Evolutionary conservation across 2,888 invertebrate genomes (phyloP).

Genomic region (Ochropacha duplaris): DNA sequence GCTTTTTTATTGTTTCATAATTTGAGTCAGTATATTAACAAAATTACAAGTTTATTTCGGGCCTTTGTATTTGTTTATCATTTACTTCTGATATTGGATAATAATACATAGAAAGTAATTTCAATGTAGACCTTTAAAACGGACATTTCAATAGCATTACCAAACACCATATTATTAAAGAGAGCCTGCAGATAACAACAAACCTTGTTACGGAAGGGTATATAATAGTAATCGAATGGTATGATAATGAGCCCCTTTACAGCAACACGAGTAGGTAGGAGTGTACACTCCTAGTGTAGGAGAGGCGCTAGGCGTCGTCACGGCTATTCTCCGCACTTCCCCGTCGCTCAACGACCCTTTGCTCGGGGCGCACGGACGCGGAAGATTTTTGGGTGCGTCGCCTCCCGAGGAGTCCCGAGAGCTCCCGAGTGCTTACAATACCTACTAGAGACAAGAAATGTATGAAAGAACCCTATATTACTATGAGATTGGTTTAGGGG

Average conservation of each 20-base stretch:
- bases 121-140: background rate
- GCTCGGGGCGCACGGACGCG: conserved; percentile 1
- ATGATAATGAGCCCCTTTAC: background rate
- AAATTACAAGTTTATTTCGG: too few species aligned
- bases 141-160: background rate
- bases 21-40: too few species aligned
- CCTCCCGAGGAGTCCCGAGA: background rate
- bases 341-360: background rate
- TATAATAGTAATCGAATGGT: background rate
- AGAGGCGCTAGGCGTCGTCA: too few species aligned
- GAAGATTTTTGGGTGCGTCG: background rate
- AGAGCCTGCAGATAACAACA: background rate
- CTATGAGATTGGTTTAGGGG: background rate
- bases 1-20: too few species aligned
- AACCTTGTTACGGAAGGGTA: background rate
- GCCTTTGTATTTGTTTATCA: too few species aligned
- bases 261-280: background rate
- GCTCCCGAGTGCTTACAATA: background rate
- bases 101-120: too few species aligned
- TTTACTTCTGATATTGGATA: too few species aligned
- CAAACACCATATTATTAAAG: background rate
- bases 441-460: background rate
- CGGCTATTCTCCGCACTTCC: background rate
- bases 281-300: too few species aligned
- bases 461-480: background rate